Conservation (phyloP, 2,113 vertebrate species). For the Pachypanchax playfairii region DNA sequence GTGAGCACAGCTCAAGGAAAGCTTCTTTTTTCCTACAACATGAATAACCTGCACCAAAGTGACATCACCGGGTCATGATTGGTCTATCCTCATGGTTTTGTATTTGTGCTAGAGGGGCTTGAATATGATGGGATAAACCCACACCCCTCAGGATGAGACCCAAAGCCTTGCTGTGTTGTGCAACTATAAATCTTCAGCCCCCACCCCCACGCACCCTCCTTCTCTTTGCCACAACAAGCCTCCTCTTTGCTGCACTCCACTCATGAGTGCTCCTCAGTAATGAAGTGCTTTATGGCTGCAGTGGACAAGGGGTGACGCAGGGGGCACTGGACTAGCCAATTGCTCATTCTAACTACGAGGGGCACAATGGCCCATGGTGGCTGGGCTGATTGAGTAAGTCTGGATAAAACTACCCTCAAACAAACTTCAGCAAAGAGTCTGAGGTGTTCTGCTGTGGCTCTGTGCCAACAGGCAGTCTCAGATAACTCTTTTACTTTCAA, state of each 20-base stretch:
- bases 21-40: constrained; percentile 5
- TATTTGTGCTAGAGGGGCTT: constrained; percentile 10
- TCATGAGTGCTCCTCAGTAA: constrained; percentile 53
- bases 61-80: constrained; percentile 1
- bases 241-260: constrained; percentile 35
- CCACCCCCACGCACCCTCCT: neutral
- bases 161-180: constrained; percentile 24
- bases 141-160: constrained; percentile 30
- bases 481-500: constrained; percentile 18
- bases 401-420: constrained; percentile 10
- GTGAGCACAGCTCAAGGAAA: constrained; percentile 21
- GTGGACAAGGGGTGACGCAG: constrained; percentile 39
- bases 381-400: constrained; percentile 38
- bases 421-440: constrained; percentile 2
- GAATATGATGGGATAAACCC: constrained; percentile 40
- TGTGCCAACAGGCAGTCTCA: constrained; percentile 17
- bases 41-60: constrained; percentile 10
- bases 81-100: constrained; percentile 12
- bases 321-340: constrained; percentile 46
- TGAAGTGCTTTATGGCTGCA: constrained; percentile 64
- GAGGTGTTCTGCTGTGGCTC: constrained; percentile 9
- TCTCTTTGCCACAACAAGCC: constrained; percentile 33
- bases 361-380: constrained; percentile 7
- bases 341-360: constrained; percentile 46
- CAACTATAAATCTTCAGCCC: constrained; percentile 51